phyloP scores from a whole-genome alignment of 37 sponge, comb jelly and placozoan species.

The Haliclona indistincta region DNA sequence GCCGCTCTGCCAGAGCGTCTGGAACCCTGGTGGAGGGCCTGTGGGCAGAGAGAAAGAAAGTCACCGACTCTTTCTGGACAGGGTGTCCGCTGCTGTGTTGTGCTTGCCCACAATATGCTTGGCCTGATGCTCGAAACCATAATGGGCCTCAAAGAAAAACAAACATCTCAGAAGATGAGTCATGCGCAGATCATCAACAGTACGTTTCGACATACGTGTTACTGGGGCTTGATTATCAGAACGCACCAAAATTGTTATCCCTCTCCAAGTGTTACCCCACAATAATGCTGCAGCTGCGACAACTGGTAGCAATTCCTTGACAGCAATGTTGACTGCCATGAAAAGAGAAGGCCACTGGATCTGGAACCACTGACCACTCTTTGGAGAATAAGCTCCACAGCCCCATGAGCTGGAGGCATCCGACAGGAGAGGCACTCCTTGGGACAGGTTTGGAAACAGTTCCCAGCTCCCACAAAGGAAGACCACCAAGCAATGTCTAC shows the following conservation, averaged over 20 bases:
- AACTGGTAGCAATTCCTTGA: slow-evolving; percentile 47
- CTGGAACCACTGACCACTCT: slow-evolving; percentile 73
- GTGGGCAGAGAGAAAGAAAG: too few relatives aligned
- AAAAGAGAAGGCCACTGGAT: slow-evolving; percentile 19
- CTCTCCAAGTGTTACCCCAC: slow-evolving; percentile 46
- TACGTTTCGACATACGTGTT: too few relatives aligned
- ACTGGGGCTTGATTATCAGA: slow-evolving; percentile 54
- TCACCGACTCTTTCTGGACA: too few relatives aligned
- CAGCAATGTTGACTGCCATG: slow-evolving; percentile 15
- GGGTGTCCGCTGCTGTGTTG: too few relatives aligned
- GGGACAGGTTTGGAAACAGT: slow-evolving; percentile 1
- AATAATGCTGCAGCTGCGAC: slow-evolving; percentile 15
- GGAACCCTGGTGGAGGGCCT: too few relatives aligned
- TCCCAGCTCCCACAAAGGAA: slow-evolving; percentile 2
- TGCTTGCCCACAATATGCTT: too few relatives aligned
- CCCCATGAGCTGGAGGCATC: slow-evolving; percentile 62
- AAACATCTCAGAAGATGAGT: slow-evolving; percentile 48
- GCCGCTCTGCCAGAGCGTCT: too few relatives aligned
- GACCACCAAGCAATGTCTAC: slow-evolving; percentile 41
- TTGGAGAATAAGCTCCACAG: too few relatives aligned
- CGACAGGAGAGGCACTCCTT: background rate
- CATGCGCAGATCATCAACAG: slow-evolving; percentile 8
- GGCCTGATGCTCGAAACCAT: too few relatives aligned
- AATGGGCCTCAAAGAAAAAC: too few relatives aligned
- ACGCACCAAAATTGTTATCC: slow-evolving; percentile 18